These are phyloP conservation scores for Cabera pusaria DNA, from an alignment of 2,888 invertebrate species.

Conservation along the genomic window DNA sequence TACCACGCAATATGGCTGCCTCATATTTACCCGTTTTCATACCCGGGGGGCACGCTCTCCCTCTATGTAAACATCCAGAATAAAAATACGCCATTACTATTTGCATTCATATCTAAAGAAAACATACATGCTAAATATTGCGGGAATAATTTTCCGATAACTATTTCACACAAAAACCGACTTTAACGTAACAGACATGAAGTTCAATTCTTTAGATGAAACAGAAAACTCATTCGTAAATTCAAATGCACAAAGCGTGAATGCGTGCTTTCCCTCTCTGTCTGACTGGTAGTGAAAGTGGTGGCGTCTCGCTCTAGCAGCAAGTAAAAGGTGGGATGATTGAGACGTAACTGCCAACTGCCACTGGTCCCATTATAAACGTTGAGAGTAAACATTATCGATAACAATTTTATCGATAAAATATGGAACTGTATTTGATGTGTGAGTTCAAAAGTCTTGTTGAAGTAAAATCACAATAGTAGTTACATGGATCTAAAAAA, in stretches of 20 bases:
- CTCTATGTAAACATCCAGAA: constrained; percentile 80
- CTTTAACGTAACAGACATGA: constrained; percentile 20
- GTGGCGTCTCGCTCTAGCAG: constrained; percentile 50
- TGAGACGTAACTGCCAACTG: constrained; percentile 81
- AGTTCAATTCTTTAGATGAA: constrained; percentile 11
- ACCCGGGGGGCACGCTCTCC: constrained; percentile 47
- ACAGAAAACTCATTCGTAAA: constrained; percentile 41
- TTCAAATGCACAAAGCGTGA: constrained; percentile 65
- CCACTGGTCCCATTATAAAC: constrained; percentile 80
- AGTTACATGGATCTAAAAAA: too few relatives aligned
- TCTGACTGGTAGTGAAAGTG: constrained; percentile 31
- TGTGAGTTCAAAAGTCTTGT: too few relatives aligned
- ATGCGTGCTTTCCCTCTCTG: constrained; percentile 55
- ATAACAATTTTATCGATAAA: constrained; percentile 30
- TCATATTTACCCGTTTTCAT: constrained; percentile 55
- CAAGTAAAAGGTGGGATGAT: constrained; percentile 80
- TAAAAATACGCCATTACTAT: constrained; percentile 83
- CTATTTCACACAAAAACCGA: constrained; percentile 27
- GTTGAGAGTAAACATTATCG: constrained; percentile 60
- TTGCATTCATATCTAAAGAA: constrained; percentile 83
- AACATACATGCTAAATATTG: constrained; percentile 81
- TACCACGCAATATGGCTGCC: constrained; percentile 73
- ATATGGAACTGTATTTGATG: too few relatives aligned
- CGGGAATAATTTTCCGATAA: constrained; percentile 45
- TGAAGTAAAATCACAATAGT: too few relatives aligned